Evolutionary conservation across 2,113 vertebrate genomes (phyloP), one percentile per base, ranked within the genome.

Genomic region (Brachyhypopomus occidentalis): DNA sequence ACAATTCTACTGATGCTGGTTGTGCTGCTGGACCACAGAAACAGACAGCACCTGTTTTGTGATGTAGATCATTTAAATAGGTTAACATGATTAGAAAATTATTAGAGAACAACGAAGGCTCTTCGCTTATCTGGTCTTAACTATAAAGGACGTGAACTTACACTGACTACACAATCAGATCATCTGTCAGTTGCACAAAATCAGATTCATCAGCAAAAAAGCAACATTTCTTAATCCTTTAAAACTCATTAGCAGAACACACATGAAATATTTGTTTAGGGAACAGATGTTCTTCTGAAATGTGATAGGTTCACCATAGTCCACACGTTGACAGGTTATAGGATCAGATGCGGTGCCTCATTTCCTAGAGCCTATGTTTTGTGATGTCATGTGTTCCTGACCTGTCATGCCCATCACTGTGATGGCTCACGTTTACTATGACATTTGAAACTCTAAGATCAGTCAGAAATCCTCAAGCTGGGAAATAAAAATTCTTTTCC

Each of bases 401-500:
- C 38, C 5, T 23, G 36, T 2, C 12, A 27, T 19, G 2, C 22
- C 14, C 14, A 20, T 75, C 45, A 41, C 16, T 48, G 23, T 20
- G 60, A 81, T 75, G 22, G 25, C 59, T 72, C 30, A 80, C 72
- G 71, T 80, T 84, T 77, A 69, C 84, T 79, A 75, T 77, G 79
- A 87, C 20, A 79, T 71, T 60, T 71, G 45, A 55, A 72, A 75
- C 56, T 17, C 59, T 83, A n/a, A 77, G 72, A 84, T 82, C 71
- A 30, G 41, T 77, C 25, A 66, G 83, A 83, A 72, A 67, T 84
- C 72, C 83, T 82, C 60, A 45, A 76, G 76, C 66, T 72, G 78
- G 73, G 88, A 92, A 87, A 86, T 77, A 78, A 78, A 84, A 86
- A 89, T 79, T 38, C 77, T 85, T 88, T 90, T 91, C 83, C 81